A percentile compares a stretch with the other conserved stretches of the same genome.
Conservation (phyloP, 2,888 invertebrate genomes). For the Machimus atricapillus region DNA sequence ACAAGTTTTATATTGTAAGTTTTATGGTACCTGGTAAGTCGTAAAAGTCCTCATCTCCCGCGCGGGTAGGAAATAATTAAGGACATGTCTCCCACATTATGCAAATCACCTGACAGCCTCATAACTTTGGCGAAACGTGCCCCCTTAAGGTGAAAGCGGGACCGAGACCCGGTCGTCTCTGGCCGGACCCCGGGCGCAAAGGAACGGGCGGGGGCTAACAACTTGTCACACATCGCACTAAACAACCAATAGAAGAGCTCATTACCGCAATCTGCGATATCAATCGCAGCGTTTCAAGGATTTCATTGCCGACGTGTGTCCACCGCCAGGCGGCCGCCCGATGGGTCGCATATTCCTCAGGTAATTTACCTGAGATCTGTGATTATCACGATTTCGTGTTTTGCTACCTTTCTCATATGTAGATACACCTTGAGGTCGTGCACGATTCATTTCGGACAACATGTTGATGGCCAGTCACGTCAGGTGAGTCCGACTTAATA, state of each 20-base stretch:
- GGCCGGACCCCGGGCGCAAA: background rate
- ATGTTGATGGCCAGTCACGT: conserved; percentile 43
- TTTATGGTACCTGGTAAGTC: conserved; percentile 1
- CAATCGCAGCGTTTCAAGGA: conserved; percentile 42
- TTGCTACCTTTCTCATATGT: conserved; percentile 30
- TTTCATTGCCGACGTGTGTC: conserved; percentile 29
- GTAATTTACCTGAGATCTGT: conserved; percentile 38
- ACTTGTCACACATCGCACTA: conserved; percentile 39
- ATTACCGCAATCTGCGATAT: conserved; percentile 42
- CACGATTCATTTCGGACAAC: conserved; percentile 41
- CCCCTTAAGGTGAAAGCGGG: background rate
- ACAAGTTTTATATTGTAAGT: background rate
- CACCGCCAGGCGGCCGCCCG: background rate
- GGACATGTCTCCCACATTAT: conserved; percentile 46
- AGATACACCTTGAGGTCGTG: conserved; percentile 35
- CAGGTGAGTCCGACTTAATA: conserved; percentile 33
- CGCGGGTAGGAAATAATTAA: conserved; percentile 44
- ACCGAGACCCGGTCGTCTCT: background rate
- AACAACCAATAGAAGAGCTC: conserved; percentile 42
- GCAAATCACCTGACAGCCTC: conserved; percentile 43
- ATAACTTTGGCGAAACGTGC: conserved; percentile 16
- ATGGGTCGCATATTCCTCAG: conserved; percentile 27
- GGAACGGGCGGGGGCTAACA: background rate
- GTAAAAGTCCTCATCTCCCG: conserved; percentile 20
- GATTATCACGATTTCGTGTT: conserved; percentile 34